phyloP scores from a whole-genome alignment of 2,888 invertebrate species.

The Drosophila prolongata region DNA sequence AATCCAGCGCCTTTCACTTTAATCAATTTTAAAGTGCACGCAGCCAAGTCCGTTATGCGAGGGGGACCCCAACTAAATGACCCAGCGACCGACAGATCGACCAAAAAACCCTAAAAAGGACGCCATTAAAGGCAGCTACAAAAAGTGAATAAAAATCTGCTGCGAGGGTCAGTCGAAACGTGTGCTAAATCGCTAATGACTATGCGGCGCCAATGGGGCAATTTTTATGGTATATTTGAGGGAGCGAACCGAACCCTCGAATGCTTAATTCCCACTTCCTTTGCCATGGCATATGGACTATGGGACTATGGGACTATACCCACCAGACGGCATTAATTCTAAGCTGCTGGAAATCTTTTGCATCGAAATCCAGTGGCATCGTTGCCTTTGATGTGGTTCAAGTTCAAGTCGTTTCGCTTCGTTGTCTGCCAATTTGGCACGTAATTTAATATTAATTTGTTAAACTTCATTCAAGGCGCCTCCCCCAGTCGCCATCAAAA shows the following conservation, averaged over 20 bases:
- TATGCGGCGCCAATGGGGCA: slow-evolving; percentile 75
- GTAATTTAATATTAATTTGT: slow-evolving; percentile 84
- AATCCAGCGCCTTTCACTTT: slow-evolving; percentile 68
- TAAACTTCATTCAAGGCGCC: slow-evolving; percentile 75
- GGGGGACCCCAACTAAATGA: slow-evolving; percentile 23
- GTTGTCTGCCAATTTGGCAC: slow-evolving; percentile 78
- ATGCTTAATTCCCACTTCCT: slow-evolving; percentile 65
- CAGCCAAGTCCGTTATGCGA: slow-evolving; percentile 58
- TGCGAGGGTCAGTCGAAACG: slow-evolving; percentile 58
- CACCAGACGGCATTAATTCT: slow-evolving; percentile 46
- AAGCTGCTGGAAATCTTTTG: slow-evolving; percentile 42
- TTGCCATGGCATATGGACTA: slow-evolving; percentile 51
- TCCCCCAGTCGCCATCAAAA: slow-evolving; percentile 48
- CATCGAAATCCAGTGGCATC: slow-evolving; percentile 66
- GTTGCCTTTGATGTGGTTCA: slow-evolving; percentile 50
- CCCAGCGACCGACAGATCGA: slow-evolving; percentile 35
- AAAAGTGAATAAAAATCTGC: slow-evolving; percentile 33
- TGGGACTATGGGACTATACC: too few relatives aligned
- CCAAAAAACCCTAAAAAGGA: slow-evolving; percentile 63
- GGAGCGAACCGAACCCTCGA: slow-evolving; percentile 15
- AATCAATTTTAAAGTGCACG: slow-evolving; percentile 65
- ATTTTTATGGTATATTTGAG: slow-evolving; percentile 46
- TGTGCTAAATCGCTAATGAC: slow-evolving; percentile 68
- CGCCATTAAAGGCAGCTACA: slow-evolving; percentile 54
- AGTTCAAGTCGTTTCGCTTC: slow-evolving; percentile 21